Evolutionary conservation across 2,113 vertebrate species (phyloP), one percentile per base, ranked within the genome.

Genomic region (Mystacornis crossleyi): DNA sequence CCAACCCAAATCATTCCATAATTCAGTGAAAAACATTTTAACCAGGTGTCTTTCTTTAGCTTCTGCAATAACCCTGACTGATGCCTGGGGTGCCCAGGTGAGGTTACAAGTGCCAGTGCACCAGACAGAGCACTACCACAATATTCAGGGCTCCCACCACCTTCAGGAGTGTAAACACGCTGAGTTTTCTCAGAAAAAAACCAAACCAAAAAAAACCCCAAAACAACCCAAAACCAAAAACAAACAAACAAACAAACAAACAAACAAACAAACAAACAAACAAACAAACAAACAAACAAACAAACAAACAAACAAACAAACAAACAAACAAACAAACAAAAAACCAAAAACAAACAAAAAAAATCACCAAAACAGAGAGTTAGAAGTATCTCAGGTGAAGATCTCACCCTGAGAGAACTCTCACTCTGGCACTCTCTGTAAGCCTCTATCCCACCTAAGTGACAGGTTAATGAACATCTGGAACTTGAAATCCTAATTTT

Each of bases 311-410:
- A n/a, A n/a, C n/a, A n/a, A n/a, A n/a, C n/a, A n/a, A n/a, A n/a
- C n/a, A n/a, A n/a, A n/a, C n/a, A n/a, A n/a, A n/a, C n/a, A n/a
- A n/a, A n/a, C n/a, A n/a, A n/a, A n/a, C n/a, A n/a, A n/a, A n/a
- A n/a, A n/a, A n/a, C n/a, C n/a, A n/a, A n/a, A n/a, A n/a, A n/a
- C n/a, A n/a, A n/a, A n/a, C n/a, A n/a, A n/a, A n/a, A n/a, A n/a
- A n/a, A n/a, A n/a, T n/a, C n/a, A n/a, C n/a, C n/a, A n/a, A n/a
- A n/a, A 1, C 20, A 33, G 11, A 25, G 15, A 69, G 10, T 11
- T 3, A 10, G 0, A 47, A 20, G 14, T 18, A 4, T 9, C 3
- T 53, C 36, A 61, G n/a, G 21, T 40, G 58, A 25, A 61, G 33
- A 15, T 18, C 28, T 10, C 17, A 61, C 26, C 24, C 38, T 34